Evolutionary conservation across 2,888 invertebrate genomes (phyloP).

Genomic region (Odontocolon sp.): DNA sequence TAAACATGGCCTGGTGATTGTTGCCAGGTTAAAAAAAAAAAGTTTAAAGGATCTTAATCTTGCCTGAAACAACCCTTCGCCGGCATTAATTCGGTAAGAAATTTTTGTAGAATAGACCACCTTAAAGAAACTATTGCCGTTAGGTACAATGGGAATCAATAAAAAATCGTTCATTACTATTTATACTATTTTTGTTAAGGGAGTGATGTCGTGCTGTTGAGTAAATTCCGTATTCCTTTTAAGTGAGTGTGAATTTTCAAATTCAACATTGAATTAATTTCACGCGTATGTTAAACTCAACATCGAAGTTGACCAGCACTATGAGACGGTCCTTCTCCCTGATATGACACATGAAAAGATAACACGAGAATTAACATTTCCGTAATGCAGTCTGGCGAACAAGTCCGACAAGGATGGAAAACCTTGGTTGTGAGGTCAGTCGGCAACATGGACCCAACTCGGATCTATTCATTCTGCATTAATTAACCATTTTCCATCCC

Average conservation of each 20-base stretch:
- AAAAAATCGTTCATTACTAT: too few species aligned
- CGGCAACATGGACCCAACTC: conserved; percentile 17
- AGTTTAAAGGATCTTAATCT: too few species aligned
- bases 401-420: conserved; percentile 63
- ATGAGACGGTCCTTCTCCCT: conserved; percentile 63
- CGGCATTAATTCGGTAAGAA: too few species aligned
- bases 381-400: conserved; percentile 70
- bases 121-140: too few species aligned
- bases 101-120: not conserved
- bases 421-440: conserved; percentile 52
- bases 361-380: conserved; percentile 50
- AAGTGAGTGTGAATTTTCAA: too few species aligned
- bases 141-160: too few species aligned
- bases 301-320: conserved; percentile 67
- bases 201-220: conserved; percentile 56
- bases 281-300: conserved; percentile 63
- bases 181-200: too few species aligned
- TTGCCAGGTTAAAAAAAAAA: conserved; percentile 68
- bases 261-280: too few species aligned
- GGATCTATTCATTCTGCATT: conserved; percentile 43
- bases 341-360: conserved; percentile 66
- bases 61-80: too few species aligned
- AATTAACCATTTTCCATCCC: conserved; percentile 35
- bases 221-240: conserved; percentile 67
- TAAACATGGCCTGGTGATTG: conserved; percentile 69